Base-by-base conservation (phyloP, 2,888 invertebrate genomes). In the Eristalinus sepulchralis region DNA sequence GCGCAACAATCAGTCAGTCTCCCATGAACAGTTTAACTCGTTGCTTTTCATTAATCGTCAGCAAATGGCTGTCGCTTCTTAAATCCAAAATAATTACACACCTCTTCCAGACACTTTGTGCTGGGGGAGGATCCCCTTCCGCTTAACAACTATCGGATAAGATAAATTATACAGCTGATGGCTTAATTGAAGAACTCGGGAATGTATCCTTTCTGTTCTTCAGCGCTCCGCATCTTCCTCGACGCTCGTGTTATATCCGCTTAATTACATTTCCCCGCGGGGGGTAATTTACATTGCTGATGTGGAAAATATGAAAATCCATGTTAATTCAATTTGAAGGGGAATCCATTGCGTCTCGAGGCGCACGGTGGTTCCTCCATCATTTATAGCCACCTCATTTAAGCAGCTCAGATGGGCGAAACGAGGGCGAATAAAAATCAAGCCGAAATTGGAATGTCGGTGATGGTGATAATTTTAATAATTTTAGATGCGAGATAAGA, bases 181-280 rank as follows among this genome's bases (percentile, higher is more conserved):
- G 47, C 71, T 79, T 66, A 71, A 71, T 71, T 71, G 59, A 34
- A 79, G 64, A 39, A 60, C 57, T 31, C 20, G 9, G 33, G 27
- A 27, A 47, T 17, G 47, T 17, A 47, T 62, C 60, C 60, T 31
- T 68, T 57, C 22, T 47, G 47, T 47, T 8, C 47, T 47, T 8
- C 47, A 2, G 1, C 8, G 47, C 47, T 47, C 17, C 6, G 47
- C n/a, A 47, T 47, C 47, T 47, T 47, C 47, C 2, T 22, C 39
- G 20, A 36, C 47, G 17, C 47, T n/a, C 47, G 47, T 11, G 63
- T 36, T 33, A 57, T 55, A 68, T 68, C 68, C 33, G 57, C 55
- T 57, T 22, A 57, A 70, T 70, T 59, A 36, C 27, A 6, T 39
- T 55, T 27, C 22, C 55, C 24, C 34, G 22, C 17, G 47, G 47